Evolutionary conservation across 2,113 vertebrate species (phyloP), one percentile per base, ranked within the genome.

Genomic region (Zosterops borbonicus): DNA sequence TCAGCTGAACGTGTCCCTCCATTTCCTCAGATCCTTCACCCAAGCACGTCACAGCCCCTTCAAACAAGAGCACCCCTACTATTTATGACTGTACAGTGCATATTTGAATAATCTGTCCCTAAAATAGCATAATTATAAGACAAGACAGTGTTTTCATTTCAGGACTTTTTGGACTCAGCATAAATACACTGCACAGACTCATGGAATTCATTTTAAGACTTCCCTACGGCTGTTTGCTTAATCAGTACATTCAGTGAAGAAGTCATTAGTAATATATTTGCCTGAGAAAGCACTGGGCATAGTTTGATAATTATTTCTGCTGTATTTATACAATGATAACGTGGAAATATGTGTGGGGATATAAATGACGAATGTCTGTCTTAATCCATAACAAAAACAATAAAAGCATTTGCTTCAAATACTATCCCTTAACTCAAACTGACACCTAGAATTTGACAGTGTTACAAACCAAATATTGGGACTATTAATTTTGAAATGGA

Each of bases 161-260:
- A 87, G 91, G 76, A 84, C 76, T 73, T 93, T 83, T 75, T 71
- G 73, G 80, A 96, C 39, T 89, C 71, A 44, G 69, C 80, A 78
- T 78, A 93, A 93, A 87, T 90, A 92, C 62, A 68, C 44, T 42
- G 58, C 89, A 91, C n/a, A 83, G 73, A 94, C 78, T 52, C 64
- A 85, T 6, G 3, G 67, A 78, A 93, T 74, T 87, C 37, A 82
- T 93, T 91, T 88, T 83, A 93, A 86, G 88, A 93, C 76, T 83
- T 64, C 58, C 90, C 91, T 76, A 75, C 3, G 70, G 89, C 94
- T 89, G 80, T 94, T 96, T 96, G 94, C 92, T 89, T 96, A 90
- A 96, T 92, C 92, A 90, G 89, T 90, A 95, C 42, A 79, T 91
- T 80, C 91, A 92, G 56, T 55, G 73, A 75, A 94, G 77, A 90